Evolutionary conservation across 2,888 invertebrate genomes (phyloP).

Genomic region (Eupithecia abbreviata): DNA sequence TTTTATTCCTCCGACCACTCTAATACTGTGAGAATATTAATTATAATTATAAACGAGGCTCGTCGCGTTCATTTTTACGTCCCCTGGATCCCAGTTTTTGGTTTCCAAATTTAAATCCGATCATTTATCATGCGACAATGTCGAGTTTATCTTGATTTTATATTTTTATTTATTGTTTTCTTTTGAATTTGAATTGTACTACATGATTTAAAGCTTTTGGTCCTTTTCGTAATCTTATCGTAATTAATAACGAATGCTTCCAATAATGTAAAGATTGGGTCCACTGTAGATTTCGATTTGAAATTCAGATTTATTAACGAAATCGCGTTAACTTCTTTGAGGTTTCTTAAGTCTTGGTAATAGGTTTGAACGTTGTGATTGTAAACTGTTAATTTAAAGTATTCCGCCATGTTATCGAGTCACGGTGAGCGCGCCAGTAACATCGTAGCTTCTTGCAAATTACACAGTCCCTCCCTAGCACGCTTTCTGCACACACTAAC

Average conservation of each 20-base stretch:
- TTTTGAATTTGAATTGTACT: slow-evolving; percentile 46
- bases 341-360: not conserved
- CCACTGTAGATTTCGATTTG: not conserved
- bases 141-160: slow-evolving; percentile 76
- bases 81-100: slow-evolving; percentile 70
- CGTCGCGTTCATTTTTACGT: slow-evolving; percentile 76
- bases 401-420: slow-evolving; percentile 56
- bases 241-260: slow-evolving; percentile 32
- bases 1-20: slow-evolving; percentile 74
- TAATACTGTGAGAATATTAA: slow-evolving; percentile 84
- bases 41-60: slow-evolving; percentile 83
- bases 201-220: slow-evolving; percentile 51
- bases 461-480: slow-evolving; percentile 72
- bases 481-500: slow-evolving; percentile 81
- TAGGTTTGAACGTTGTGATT: slow-evolving; percentile 21
- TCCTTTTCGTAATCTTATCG: slow-evolving; percentile 35
- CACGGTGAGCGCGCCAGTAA: slow-evolving; percentile 62
- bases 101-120: slow-evolving; percentile 80
- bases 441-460: slow-evolving; percentile 69
- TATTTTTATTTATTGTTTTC: slow-evolving; percentile 54
- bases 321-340: slow-evolving; percentile 14
- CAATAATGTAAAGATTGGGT: slow-evolving; percentile 19
- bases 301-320: slow-evolving; percentile 23
- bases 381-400: slow-evolving; percentile 50
- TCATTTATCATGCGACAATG: slow-evolving; percentile 83